phyloP scores from a whole-genome alignment of 2,113 vertebrate species.

The Daboia siamensis region DNA sequence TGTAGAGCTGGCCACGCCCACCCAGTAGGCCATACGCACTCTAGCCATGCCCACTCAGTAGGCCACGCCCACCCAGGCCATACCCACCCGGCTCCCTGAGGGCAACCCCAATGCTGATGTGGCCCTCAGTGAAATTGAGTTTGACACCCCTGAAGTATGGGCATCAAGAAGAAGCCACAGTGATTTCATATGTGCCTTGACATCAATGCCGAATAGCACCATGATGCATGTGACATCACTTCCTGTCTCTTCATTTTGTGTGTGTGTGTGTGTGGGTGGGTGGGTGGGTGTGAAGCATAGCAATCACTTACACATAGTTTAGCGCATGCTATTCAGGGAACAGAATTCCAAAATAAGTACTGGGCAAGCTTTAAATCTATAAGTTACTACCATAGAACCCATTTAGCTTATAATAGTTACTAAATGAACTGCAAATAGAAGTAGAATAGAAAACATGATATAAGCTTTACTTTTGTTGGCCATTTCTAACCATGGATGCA shows the following conservation, averaged over 20 bases:
- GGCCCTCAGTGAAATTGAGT: no score
- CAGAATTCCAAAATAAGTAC: neutral
- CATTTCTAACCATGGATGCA: neutral
- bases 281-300: no score
- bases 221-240: neutral
- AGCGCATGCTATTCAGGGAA: neutral
- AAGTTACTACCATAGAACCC: neutral
- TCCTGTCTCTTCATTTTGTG: neutral
- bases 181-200: neutral
- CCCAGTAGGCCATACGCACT: no score
- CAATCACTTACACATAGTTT: neutral
- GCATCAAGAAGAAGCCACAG: neutral
- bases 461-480: neutral
- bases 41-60: no score
- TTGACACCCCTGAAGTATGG: neutral
- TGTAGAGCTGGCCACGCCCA: no score
- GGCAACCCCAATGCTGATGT: no score
- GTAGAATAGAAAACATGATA: neutral
- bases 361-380: neutral
- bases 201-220: neutral
- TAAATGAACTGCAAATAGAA: neutral
- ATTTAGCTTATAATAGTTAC: no score
- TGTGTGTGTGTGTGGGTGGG: no score
- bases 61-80: no score
- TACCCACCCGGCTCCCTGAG: no score